phyloP scores from a whole-genome alignment of 1,140 invertebrate genomes.

The Trichonephila inaurata region DNA sequence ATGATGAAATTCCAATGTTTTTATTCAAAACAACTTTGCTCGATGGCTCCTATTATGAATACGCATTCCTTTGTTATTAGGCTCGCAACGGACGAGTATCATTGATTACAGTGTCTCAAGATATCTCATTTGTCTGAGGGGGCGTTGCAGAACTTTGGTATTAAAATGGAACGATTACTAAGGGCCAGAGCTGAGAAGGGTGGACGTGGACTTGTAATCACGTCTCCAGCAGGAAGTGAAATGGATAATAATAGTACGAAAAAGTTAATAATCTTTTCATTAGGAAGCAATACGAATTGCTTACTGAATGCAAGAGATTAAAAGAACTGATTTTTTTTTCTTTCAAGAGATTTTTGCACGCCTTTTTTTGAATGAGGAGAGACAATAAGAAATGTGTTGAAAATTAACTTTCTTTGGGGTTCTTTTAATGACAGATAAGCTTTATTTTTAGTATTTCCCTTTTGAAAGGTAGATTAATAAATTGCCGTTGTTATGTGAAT shows the following conservation, averaged over 20 bases:
- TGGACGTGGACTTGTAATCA: not conserved
- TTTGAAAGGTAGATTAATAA: not conserved
- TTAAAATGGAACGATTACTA: not conserved
- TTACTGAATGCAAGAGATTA: not conserved
- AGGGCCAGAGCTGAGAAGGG: not conserved
- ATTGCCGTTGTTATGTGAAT: not conserved
- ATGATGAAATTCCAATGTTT: conserved; percentile 11
- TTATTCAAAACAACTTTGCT: conserved; percentile 1
- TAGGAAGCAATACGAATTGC: not conserved
- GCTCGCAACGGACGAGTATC: not conserved
- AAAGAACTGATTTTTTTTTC: too few relatives aligned
- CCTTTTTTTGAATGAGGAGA: too few relatives aligned
- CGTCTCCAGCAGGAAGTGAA: not conserved
- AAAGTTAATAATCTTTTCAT: not conserved
- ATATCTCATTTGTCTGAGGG: not conserved
- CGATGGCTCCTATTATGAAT: not conserved
- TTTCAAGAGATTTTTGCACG: too few relatives aligned
- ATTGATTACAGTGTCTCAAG: not conserved
- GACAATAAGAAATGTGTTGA: too few relatives aligned
- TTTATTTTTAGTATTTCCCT: not conserved
- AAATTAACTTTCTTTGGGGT: too few relatives aligned
- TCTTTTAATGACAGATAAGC: too few relatives aligned
- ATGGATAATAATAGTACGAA: not conserved
- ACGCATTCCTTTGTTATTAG: not conserved
- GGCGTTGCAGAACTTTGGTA: not conserved